Percentiles rank a stretch among this genome's conserved stretches.
Conservation (phyloP, 2,888 invertebrate species). For the Temnothorax rugatulus region DNA sequence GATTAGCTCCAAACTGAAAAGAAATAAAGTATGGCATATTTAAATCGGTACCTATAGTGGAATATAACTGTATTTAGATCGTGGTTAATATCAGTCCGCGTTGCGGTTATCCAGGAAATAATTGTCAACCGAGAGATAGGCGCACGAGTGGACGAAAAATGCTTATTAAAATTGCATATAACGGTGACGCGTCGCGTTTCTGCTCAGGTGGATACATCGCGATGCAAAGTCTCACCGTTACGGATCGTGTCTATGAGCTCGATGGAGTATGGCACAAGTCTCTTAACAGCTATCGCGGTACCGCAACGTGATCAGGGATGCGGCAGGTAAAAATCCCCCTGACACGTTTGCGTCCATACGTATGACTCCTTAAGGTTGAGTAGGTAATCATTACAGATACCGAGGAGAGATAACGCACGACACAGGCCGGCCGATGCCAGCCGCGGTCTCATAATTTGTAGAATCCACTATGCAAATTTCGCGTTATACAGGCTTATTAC, state of each 20-base stretch:
- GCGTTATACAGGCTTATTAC: constrained; percentile 31
- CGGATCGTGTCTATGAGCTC: constrained; percentile 49
- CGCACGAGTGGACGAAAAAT: constrained; percentile 40
- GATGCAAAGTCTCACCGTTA: constrained; percentile 28
- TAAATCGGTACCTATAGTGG: background rate
- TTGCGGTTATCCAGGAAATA: constrained; percentile 41
- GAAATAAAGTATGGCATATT: background rate
- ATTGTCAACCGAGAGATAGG: constrained; percentile 40
- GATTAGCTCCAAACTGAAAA: background rate
- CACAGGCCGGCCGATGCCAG: constrained; percentile 56
- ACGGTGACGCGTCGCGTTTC: constrained; percentile 52
- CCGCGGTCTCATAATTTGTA: constrained; percentile 48
- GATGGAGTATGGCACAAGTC: constrained; percentile 64
- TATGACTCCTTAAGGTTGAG: constrained; percentile 64
- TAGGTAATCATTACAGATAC: constrained; percentile 63
- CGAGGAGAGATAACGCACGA: constrained; percentile 63
- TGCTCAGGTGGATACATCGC: constrained; percentile 49
- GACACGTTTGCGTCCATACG: constrained; percentile 71
- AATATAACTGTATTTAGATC: constrained; percentile 24
- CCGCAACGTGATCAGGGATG: constrained; percentile 76
- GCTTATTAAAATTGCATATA: constrained; percentile 45
- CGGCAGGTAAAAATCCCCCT: constrained; percentile 71
- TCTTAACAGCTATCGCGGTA: constrained; percentile 67
- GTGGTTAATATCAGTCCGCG: constrained; percentile 16
- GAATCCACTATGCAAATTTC: constrained; percentile 54